These are phyloP conservation scores for Spizella passerina DNA, from an alignment of 2,797 vertebrate species.

Conservation along the genomic window DNA sequence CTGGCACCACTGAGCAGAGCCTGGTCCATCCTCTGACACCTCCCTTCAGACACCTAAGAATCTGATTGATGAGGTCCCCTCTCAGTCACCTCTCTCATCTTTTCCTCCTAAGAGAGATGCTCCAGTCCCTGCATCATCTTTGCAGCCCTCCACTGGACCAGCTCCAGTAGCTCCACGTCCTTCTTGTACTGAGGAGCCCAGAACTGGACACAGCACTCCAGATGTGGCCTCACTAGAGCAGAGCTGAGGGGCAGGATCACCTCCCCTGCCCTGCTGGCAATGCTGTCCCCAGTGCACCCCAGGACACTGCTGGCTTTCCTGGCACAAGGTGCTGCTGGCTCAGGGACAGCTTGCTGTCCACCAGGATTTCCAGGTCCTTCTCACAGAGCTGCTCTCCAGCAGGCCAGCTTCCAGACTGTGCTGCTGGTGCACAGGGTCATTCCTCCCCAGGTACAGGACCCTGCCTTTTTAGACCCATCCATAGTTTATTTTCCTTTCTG, in stretches of 20 bases:
- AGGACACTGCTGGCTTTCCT: rapidly evolving
- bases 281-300: neutral
- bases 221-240: too few species aligned
- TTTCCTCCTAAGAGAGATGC: neutral
- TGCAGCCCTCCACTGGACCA: neutral
- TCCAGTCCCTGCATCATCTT: neutral
- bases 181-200: neutral
- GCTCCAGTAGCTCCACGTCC: neutral
- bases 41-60: neutral
- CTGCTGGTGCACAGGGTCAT: too few species aligned
- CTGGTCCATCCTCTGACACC: neutral
- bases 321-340: neutral
- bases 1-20: rapidly evolving
- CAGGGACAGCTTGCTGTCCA: neutral
- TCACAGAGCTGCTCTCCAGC: neutral
- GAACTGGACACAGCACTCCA: neutral
- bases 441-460: too few species aligned
- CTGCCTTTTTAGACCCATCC: neutral
- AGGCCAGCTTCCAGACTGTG: neutral
- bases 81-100: neutral
- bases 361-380: neutral
- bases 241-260: neutral
- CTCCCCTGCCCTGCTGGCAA: neutral
- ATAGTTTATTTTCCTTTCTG: neutral
- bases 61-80: neutral